These are phyloP conservation scores for Epinotia ramella DNA, from an alignment of 2,888 invertebrate genomes.

Conservation along the genomic window DNA sequence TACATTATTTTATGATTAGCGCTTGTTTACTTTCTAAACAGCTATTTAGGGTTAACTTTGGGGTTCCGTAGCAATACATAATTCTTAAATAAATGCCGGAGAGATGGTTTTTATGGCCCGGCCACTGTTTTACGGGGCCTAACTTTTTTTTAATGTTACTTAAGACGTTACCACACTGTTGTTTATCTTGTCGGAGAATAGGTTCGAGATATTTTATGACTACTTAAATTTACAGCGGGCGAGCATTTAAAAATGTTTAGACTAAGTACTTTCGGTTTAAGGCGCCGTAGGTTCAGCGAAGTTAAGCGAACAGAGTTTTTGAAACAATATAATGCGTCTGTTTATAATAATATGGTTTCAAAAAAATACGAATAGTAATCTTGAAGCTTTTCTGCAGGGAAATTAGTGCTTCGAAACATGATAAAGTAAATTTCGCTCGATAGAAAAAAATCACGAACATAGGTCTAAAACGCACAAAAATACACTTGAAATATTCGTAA, in stretches of 20 bases:
- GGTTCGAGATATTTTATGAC: slow-evolving; percentile 36
- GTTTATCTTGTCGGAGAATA: slow-evolving; percentile 24
- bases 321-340: too few relatives aligned
- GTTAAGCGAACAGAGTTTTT: too few relatives aligned
- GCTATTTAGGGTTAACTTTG: slow-evolving; percentile 46
- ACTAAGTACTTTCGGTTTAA: background rate
- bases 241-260: slow-evolving; percentile 16
- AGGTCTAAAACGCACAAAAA: too few relatives aligned
- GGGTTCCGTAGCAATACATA: slow-evolving; percentile 34
- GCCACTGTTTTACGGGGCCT: slow-evolving; percentile 38
- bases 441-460: too few relatives aligned
- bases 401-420: too few relatives aligned
- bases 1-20: slow-evolving; percentile 46
- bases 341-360: too few relatives aligned
- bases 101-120: slow-evolving; percentile 37
- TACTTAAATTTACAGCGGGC: slow-evolving; percentile 33
- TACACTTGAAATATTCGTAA: too few relatives aligned
- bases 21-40: slow-evolving; percentile 46
- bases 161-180: slow-evolving; percentile 32
- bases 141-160: slow-evolving; percentile 40
- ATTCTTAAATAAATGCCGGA: slow-evolving; percentile 37
- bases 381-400: too few relatives aligned
- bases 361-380: too few relatives aligned
- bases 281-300: too few relatives aligned
- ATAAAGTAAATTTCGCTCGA: too few relatives aligned